Base-by-base conservation (phyloP, 2,888 invertebrate genomes). In the Drosophila neutralis region DNA sequence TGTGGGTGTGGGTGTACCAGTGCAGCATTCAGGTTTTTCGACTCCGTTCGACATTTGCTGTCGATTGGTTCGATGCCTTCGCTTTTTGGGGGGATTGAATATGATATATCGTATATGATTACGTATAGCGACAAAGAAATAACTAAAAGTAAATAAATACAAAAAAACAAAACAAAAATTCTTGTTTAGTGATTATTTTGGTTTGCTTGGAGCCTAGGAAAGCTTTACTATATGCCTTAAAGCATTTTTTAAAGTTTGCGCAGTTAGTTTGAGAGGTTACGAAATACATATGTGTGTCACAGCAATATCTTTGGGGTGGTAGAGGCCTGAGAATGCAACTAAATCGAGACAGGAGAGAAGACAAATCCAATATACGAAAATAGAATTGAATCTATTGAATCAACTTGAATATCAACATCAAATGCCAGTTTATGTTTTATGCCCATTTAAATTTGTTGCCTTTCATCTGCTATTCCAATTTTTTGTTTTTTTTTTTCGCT, bases 181-280 rank as follows among this genome's bases (percentile, higher is more conserved):
- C 10, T n/a, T 51, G 8, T 65, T 69, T 52, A 71, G 66, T 67
- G 76, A 48, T 72, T 76, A 63, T 66, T 65, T 57, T 48, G 65
- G 58, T 65, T 69, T 79, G 73, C 80, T 75, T 71, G 71, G 66
- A 73, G 77, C 73, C 69, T 80, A 80, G 73, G 58, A 76, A 80
- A 76, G 82, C 81, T 86, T 73, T 80, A 58, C 51, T 80, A 59
- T 73, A 72, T 83, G 78, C 71, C 66, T 65, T 66, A 51, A 71
- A 71, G 72, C 72, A 66, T 45, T 58, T 48, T 4, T 69, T 58
- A 64, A 71, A 71, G 61, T 66, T 66, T 51, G 58, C 61, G 70
- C 77, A 73, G 70, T 80, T 71, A 80, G 71, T 75, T 76, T 76
- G 73, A 76, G 78, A 82, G 74, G 69, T 70, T 79, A 67, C 69